Conservation (phyloP, 1,140 invertebrate species). For the Polypedilum pembai region DNA sequence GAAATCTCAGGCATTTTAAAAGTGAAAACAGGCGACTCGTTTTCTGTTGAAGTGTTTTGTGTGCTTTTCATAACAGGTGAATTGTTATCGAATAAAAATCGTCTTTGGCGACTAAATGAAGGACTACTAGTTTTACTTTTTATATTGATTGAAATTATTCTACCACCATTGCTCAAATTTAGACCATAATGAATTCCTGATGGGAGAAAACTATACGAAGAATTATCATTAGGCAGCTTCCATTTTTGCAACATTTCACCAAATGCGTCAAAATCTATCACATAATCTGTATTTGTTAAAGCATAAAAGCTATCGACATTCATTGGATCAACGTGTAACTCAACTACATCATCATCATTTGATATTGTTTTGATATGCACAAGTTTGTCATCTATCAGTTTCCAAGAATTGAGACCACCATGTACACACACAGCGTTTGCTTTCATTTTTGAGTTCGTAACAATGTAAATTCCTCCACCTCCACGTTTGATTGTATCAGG, state of each 20-base stretch:
- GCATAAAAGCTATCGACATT: background rate
- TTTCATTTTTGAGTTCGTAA: conserved; percentile 33
- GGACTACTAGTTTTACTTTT: background rate
- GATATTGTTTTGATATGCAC: background rate
- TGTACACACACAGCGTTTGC: background rate
- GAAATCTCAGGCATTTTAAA: background rate
- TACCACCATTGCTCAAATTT: background rate
- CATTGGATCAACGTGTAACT: background rate
- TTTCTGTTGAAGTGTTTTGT: background rate
- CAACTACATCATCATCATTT: background rate
- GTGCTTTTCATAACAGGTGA: background rate
- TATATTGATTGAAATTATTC: background rate
- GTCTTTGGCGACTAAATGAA: background rate
- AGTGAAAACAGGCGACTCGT: background rate
- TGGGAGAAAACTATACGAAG: background rate
- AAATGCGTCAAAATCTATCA: background rate
- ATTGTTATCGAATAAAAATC: background rate
- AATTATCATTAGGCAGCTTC: background rate
- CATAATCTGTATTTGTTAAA: background rate
- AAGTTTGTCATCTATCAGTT: background rate
- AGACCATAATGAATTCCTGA: background rate
- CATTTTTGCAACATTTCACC: background rate
- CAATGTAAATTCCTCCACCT: conserved; percentile 32
- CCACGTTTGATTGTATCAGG: background rate
- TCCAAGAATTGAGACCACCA: conserved; percentile 1